phyloP scores from a whole-genome alignment of 2,888 invertebrate genomes.

The Thumatha senex region DNA sequence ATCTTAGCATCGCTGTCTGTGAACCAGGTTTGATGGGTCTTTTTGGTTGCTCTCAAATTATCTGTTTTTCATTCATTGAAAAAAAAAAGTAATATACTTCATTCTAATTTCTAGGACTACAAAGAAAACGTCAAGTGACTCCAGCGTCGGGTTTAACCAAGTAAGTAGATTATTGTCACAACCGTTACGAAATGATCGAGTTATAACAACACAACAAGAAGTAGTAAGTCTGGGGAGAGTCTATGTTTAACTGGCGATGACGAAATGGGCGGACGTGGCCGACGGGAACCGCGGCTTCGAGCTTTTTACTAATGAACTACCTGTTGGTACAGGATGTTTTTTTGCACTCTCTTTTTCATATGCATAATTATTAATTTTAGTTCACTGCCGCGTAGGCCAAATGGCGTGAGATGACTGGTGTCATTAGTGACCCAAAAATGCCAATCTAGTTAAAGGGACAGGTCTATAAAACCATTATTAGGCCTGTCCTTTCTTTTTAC shows the following conservation, averaged over 20 bases:
- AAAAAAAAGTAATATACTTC: too few relatives aligned
- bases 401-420: too few relatives aligned
- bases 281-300: constrained; percentile 27
- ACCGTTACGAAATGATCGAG: neutral
- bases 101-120: neutral
- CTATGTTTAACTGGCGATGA: constrained; percentile 36
- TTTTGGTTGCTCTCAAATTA: too few relatives aligned
- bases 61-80: too few relatives aligned
- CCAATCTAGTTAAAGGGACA: too few relatives aligned
- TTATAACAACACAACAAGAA: neutral
- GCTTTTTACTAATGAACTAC: constrained; percentile 40
- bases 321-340: constrained; percentile 29
- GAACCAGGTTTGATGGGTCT: too few relatives aligned
- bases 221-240: constrained; percentile 3
- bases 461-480: too few relatives aligned
- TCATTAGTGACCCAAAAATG: too few relatives aligned
- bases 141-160: neutral
- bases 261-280: constrained; percentile 40
- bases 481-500: too few relatives aligned
- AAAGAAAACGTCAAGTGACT: neutral
- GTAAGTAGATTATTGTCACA: neutral
- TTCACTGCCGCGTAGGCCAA: too few relatives aligned
- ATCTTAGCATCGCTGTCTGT: too few relatives aligned
- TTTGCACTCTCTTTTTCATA: neutral
- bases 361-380: too few relatives aligned